phyloP scores from a whole-genome alignment of 2,888 invertebrate genomes.

The Agonum fuliginosum region DNA sequence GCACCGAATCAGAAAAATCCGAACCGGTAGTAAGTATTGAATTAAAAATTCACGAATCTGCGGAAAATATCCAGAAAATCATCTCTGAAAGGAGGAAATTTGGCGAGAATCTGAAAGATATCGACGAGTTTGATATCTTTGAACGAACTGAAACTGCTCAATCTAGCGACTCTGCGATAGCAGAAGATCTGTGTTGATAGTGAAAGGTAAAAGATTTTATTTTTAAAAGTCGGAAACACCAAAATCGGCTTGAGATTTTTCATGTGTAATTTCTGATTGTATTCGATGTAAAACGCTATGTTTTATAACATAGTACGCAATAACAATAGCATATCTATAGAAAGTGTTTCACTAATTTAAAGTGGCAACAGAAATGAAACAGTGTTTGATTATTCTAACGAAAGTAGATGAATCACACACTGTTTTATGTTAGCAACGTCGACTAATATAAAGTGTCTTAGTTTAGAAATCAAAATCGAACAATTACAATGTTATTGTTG shows the following conservation, averaged over 20 bases:
- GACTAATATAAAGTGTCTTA: slow-evolving; percentile 50
- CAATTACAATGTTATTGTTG: slow-evolving; percentile 15
- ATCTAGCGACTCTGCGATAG: slow-evolving; percentile 13
- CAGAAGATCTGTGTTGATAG: slow-evolving; percentile 56
- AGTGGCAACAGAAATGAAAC: not conserved
- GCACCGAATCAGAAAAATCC: slow-evolving; percentile 46
- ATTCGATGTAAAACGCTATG: not conserved
- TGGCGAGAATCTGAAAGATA: slow-evolving; percentile 72
- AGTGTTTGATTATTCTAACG: no score
- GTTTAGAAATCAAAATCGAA: slow-evolving; percentile 28
- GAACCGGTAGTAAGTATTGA: slow-evolving; percentile 60
- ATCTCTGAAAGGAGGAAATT: slow-evolving; percentile 78
- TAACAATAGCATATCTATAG: slow-evolving; percentile 35
- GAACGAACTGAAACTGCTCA: slow-evolving; percentile 67
- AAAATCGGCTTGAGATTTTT: not conserved
- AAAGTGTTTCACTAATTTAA: not conserved
- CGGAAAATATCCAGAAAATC: slow-evolving; percentile 77
- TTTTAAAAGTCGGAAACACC: not conserved
- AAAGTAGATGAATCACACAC: no score
- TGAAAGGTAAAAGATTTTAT: not conserved
- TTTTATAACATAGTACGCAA: slow-evolving; percentile 14
- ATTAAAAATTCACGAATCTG: slow-evolving; percentile 69
- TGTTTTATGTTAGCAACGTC: slow-evolving; percentile 49
- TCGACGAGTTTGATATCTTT: slow-evolving; percentile 70
- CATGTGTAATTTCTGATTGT: not conserved